These are phyloP conservation scores for Drosophila rellima DNA, from an alignment of 2,888 invertebrate species.

Conservation along the genomic window DNA sequence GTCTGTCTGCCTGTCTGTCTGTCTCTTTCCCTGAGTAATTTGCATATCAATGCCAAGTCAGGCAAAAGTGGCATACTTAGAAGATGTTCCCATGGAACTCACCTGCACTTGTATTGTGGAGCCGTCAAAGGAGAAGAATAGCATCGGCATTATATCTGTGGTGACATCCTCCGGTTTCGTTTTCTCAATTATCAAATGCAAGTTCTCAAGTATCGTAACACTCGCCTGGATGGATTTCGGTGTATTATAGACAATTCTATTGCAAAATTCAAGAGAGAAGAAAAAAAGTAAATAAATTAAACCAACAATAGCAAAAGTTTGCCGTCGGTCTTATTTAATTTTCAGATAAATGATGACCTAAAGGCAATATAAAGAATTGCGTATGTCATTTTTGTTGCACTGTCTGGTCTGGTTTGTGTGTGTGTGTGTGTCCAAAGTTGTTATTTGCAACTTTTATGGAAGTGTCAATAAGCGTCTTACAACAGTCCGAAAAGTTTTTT, in stretches of 20 bases:
- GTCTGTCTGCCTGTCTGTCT: background rate
- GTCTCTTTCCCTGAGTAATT: conserved; percentile 44
- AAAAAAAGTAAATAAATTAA: conserved; percentile 24
- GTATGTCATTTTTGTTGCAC: conserved; percentile 30
- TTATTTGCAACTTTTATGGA: conserved; percentile 50
- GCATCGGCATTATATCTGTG: conserved; percentile 93
- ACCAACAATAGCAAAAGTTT: conserved; percentile 25
- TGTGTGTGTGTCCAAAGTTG: conserved; percentile 34
- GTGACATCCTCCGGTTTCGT: conserved; percentile 92
- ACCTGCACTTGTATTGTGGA: conserved; percentile 96
- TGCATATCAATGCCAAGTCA: conserved; percentile 61
- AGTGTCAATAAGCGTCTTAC: conserved; percentile 76
- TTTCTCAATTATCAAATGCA: conserved; percentile 95
- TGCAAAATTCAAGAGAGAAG: conserved; percentile 14
- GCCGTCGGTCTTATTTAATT: conserved; percentile 26
- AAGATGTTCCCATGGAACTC: conserved; percentile 49
- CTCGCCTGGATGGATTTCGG: conserved; percentile 94
- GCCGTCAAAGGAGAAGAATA: conserved; percentile 95
- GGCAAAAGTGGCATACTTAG: conserved; percentile 14
- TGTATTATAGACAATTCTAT: conserved; percentile 90
- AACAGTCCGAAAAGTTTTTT: conserved; percentile 56
- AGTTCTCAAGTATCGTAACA: conserved; percentile 94
- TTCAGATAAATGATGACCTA: conserved; percentile 9
- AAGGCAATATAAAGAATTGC: conserved; percentile 9
- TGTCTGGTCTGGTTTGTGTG: conserved; percentile 15